A percentile compares a stretch with the other conserved stretches of the same genome.
Conservation (phyloP, 2,113 vertebrate genomes). For the Sylvia atricapilla region DNA sequence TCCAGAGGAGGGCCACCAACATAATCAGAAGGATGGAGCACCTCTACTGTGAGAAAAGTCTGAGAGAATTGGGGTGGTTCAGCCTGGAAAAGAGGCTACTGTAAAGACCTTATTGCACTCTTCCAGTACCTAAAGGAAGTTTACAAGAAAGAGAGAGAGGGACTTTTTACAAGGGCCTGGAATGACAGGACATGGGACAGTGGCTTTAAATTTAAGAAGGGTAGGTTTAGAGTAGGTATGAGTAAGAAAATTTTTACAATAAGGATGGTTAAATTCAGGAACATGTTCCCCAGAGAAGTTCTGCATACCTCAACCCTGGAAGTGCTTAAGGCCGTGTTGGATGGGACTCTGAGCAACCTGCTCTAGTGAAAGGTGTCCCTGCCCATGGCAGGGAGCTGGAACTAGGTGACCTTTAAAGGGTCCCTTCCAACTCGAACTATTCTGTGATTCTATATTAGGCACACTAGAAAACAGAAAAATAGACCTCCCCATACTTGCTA, state of each 20-base stretch:
- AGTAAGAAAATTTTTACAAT: not conserved
- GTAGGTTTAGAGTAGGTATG: not conserved
- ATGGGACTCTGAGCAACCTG: not conserved
- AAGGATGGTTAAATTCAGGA: not conserved
- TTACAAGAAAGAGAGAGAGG: not conserved
- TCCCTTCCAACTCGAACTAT: not conserved
- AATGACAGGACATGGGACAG: not conserved
- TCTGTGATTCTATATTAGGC: not conserved
- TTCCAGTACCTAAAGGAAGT: not conserved
- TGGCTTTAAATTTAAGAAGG: not conserved
- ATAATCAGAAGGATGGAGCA: not conserved
- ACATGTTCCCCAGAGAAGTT: not conserved
- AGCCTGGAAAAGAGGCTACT: not conserved
- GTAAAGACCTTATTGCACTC: not conserved
- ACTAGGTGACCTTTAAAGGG: not conserved
- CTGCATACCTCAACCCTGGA: not conserved
- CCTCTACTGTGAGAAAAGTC: not conserved
- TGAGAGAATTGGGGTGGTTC: not conserved
- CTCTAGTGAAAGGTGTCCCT: not conserved
- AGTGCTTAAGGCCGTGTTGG: not conserved
- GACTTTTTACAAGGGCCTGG: not conserved
- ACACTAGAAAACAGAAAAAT: not conserved
- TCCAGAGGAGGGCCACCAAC: fast-evolving
- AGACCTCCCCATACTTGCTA: not conserved
- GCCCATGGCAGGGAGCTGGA: not conserved